phyloP scores from a whole-genome alignment of 2,113 vertebrate species.

The Cephalopterus ornatus region DNA sequence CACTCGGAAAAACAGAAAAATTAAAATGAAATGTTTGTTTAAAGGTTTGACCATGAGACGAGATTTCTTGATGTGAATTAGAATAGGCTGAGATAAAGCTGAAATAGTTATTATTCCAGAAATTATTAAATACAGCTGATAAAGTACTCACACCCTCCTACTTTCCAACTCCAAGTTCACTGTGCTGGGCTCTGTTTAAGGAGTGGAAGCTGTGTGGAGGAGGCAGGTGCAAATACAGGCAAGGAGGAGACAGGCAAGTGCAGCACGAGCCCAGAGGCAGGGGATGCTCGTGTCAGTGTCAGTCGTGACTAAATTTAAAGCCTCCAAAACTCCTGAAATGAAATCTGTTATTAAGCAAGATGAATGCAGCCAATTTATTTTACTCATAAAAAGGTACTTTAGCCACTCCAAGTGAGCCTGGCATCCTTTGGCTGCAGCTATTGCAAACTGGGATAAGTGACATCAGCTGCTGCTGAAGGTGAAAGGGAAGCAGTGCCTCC shows the following conservation, averaged over 20 bases:
- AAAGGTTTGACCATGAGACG: background rate
- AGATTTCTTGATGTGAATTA: background rate
- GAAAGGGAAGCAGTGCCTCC: background rate
- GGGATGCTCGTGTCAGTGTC: background rate
- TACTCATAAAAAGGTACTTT: background rate
- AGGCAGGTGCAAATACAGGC: background rate
- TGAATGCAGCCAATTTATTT: background rate
- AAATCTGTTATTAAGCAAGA: background rate
- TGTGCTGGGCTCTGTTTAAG: background rate
- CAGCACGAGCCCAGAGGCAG: background rate
- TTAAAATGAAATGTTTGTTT: background rate
- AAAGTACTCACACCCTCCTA: background rate
- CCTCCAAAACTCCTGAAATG: background rate
- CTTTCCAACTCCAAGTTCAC: background rate
- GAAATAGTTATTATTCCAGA: background rate
- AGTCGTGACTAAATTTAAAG: background rate
- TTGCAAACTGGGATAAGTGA: background rate
- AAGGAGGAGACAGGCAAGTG: background rate
- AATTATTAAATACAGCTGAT: background rate
- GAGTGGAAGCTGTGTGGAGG: background rate
- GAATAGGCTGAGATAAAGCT: background rate
- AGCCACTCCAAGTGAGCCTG: background rate
- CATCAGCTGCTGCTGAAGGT: rapidly evolving
- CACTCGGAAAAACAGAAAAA: background rate
- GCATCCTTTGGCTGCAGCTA: background rate